Percentiles rank a stretch among this genome's conserved stretches.
These are phyloP conservation scores for Chionoecetes opilio DNA, from an alignment of 1,140 invertebrate species.

Conservation along the genomic window DNA sequence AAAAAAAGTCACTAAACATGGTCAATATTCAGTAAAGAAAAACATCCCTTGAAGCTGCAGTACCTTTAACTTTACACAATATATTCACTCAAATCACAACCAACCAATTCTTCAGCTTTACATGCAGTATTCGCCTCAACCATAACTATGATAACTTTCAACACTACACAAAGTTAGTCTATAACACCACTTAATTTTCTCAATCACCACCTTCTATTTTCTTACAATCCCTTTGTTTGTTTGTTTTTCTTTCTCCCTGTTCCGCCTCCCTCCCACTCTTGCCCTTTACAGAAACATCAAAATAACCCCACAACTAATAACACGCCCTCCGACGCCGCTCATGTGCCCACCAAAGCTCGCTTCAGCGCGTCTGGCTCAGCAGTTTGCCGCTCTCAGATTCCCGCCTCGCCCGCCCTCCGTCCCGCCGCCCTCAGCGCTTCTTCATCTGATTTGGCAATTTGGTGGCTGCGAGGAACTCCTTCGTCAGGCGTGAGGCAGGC, in stretches of 20 bases:
- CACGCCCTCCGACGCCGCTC: neutral
- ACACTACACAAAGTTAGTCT: no score
- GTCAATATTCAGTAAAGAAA: no score
- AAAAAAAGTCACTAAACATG: no score
- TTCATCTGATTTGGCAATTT: slow-evolving; percentile 46
- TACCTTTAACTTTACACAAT: no score
- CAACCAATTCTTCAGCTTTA: no score
- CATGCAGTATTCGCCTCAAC: no score
- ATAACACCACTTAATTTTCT: no score
- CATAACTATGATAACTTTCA: no score
- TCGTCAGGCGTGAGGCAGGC: neutral
- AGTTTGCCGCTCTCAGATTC: neutral
- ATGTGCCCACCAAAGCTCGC: neutral
- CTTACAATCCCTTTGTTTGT: neutral
- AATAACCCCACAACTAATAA: neutral
- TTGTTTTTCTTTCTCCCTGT: neutral
- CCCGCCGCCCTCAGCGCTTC: neutral
- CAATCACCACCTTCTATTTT: no score
- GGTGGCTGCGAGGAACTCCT: neutral
- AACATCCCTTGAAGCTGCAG: no score
- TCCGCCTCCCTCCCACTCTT: neutral
- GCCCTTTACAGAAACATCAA: neutral
- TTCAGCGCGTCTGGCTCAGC: neutral
- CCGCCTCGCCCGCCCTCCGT: neutral
- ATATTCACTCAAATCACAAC: no score